phyloP scores from a whole-genome alignment of 2,113 vertebrate species.

The Pedionomus torquatus region DNA sequence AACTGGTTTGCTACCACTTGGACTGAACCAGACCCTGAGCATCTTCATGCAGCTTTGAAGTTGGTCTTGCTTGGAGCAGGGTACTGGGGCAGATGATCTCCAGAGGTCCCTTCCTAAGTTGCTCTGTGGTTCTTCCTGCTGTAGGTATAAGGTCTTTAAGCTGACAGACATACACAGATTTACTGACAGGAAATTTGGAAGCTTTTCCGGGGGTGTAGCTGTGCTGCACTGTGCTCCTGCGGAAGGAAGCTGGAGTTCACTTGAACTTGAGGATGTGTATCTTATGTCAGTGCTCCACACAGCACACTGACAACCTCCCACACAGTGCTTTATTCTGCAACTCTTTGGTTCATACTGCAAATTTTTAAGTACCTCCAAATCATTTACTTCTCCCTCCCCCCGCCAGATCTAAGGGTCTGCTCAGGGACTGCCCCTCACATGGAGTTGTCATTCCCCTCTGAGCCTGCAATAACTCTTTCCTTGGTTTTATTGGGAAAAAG shows the following conservation, averaged over 20 bases:
- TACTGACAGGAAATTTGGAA: background rate
- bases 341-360: background rate
- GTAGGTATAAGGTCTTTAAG: background rate
- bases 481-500: background rate
- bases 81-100: background rate
- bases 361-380: background rate
- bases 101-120: background rate
- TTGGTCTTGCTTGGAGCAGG: background rate
- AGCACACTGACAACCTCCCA: background rate
- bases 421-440: fast-evolving
- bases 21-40: background rate
- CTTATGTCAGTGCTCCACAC: background rate
- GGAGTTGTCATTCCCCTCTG: background rate
- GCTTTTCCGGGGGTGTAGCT: background rate
- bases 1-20: background rate
- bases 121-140: background rate
- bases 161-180: background rate
- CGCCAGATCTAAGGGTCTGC: background rate
- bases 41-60: background rate
- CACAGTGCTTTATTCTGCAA: fast-evolving
- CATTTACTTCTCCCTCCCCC: background rate
- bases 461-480: background rate
- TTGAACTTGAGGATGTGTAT: background rate
- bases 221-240: background rate
- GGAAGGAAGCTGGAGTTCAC: background rate